phyloP scores from a whole-genome alignment of 2,113 vertebrate species.

The Astur gentilis region DNA sequence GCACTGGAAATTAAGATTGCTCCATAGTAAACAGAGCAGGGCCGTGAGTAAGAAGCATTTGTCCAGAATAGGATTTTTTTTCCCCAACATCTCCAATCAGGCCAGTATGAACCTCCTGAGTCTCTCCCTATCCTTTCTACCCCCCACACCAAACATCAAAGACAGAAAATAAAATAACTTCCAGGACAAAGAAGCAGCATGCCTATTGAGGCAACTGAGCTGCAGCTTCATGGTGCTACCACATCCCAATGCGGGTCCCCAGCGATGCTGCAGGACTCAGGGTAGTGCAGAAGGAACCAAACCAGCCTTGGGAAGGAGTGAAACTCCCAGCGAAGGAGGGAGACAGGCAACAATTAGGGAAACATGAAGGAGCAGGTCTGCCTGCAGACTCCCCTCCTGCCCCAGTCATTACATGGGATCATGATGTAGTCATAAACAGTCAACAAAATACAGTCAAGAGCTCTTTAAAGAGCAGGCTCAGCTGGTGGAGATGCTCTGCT shows the following conservation, averaged over 20 bases:
- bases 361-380: conserved; percentile 54
- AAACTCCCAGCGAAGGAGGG: neutral
- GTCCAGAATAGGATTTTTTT: neutral
- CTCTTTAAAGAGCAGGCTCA: conserved; percentile 33
- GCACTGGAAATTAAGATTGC: conserved; percentile 37
- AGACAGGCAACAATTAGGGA: conserved; percentile 24
- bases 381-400: conserved; percentile 27
- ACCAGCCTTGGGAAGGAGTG: neutral
- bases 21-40: conserved; percentile 8
- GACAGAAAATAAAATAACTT: neutral
- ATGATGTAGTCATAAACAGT: neutral
- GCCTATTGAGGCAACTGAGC: neutral
- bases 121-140: neutral
- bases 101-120: neutral
- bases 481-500: conserved; percentile 50
- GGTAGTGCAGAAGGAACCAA: neutral
- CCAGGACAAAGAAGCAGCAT: neutral
- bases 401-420: conserved; percentile 29
- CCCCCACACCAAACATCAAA: neutral
- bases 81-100: neutral
- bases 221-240: neutral
- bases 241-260: neutral
- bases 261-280: accelerated
- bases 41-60: neutral
- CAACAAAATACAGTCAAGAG: neutral